Conservation (phyloP, 2,797 vertebrate species). For the Octomys mimax region DNA sequence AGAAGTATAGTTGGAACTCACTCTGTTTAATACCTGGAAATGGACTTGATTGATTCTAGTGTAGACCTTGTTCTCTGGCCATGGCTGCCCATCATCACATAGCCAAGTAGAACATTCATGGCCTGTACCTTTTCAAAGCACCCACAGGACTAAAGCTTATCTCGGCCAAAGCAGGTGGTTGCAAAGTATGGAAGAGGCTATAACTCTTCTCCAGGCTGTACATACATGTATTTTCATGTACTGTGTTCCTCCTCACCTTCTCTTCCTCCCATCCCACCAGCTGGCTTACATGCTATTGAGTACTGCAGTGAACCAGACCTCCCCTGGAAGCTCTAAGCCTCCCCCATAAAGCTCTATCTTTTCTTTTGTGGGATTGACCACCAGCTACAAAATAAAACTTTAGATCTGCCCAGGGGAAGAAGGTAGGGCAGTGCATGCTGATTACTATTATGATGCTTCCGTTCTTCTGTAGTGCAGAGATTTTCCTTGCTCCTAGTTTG, state of each 20-base stretch:
- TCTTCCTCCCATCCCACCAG: not conserved
- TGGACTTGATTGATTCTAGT: constrained; percentile 47
- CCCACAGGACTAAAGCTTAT: not conserved
- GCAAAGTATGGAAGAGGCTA: not conserved
- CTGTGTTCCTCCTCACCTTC: not conserved
- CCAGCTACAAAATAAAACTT: not conserved
- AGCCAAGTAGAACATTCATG: not conserved
- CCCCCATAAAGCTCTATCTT: not conserved
- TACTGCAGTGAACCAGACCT: not conserved
- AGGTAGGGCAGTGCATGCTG: not conserved
- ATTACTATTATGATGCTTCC: not conserved
- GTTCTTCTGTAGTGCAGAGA: not conserved
- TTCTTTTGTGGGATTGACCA: not conserved
- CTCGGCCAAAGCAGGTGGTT: not conserved
- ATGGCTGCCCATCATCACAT: not conserved
- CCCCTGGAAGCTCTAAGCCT: not conserved
- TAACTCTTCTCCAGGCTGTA: not conserved
- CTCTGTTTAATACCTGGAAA: constrained; percentile 4
- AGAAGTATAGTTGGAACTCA: constrained; percentile 4
- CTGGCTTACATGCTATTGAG: not conserved
- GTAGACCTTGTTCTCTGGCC: constrained; percentile 25
- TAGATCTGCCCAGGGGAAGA: not conserved
- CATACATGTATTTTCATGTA: not conserved
- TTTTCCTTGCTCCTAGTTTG: not conserved
- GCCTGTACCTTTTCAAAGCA: not conserved